Conservation (phyloP, 2,797 vertebrate species). For the Hippopotamyrus pictus region DNA sequence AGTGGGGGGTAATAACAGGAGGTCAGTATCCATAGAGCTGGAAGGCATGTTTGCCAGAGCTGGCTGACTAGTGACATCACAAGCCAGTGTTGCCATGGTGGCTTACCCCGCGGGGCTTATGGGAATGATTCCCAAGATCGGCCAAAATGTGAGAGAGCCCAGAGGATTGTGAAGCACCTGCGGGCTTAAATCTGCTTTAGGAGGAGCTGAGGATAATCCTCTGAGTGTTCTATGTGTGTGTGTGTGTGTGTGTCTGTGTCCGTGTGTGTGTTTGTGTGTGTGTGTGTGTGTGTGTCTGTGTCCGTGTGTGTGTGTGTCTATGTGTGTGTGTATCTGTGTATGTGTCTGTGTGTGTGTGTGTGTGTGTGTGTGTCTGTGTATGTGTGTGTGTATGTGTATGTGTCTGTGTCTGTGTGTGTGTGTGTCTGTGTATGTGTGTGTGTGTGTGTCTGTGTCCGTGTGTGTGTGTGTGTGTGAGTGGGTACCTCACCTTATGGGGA, state of each 20-base stretch:
- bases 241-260: constrained; percentile 8
- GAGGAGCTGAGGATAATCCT: not conserved
- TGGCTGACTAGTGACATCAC: constrained; percentile 8
- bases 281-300: not conserved
- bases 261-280: constrained; percentile 2
- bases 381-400: not conserved
- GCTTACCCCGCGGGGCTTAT: not conserved
- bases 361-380: no score
- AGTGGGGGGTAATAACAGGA: not conserved
- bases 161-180: constrained; percentile 3
- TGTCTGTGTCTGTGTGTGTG: not conserved
- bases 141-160: constrained; percentile 6
- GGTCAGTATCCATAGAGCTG: not conserved
- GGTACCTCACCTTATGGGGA: no score
- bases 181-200: constrained; percentile 4
- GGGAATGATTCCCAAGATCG: constrained; percentile 10
- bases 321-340: not conserved
- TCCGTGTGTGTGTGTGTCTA: no score
- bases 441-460: not conserved
- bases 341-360: not conserved
- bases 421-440: constrained; percentile 8
- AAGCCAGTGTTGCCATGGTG: not conserved
- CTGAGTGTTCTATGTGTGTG: not conserved
- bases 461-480: no score
- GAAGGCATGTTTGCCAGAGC: not conserved